Base-by-base conservation (phyloP, 2,888 invertebrate species). In the Sceliomorpha sp. region DNA sequence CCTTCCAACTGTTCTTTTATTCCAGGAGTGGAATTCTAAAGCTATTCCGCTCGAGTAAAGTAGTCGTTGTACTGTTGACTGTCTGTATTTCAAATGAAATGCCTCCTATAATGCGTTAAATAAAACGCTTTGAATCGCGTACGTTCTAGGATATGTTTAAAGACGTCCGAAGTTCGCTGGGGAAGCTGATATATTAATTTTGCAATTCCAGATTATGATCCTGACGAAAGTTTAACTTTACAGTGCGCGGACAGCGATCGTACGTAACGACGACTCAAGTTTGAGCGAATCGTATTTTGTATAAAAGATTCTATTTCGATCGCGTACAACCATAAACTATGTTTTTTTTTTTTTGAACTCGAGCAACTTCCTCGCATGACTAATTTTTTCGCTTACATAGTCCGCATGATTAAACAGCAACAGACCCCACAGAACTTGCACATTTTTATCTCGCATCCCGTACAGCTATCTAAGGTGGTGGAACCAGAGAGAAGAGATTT, bases 381-480 rank as follows among this genome's bases (percentile, higher is more conserved):
- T 82, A 79, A 74, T 75, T 82, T 69, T 73, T 79, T 78, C 73
- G 79, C 79, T 80, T 79, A 79, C 84, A 83, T 81, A 79, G 84
- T 81, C 81, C 79, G 76, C 77, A 76, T 81, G 80, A 84, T 84
- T 84, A 84, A 81, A 80, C 81, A 81, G 70, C 70, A 72, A 75
- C 60, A 73, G 68, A 51, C 50, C 72, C 63, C 72, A 67, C 71
- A 69, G 73, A 67, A 62, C 69, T 73, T 67, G 77, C 78, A 80
- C 78, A 80, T 79, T 80, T 81, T 81, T 76, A 73, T 66, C 44
- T 44, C 32, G 32, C 56, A 37, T 63, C 32, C 13, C 32, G 12
- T 47, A 27, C 32, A 10, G 29, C 53, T 44, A 26, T 51, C 50
- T 37, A n/a, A 51, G 24, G 10, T 51, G 60, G 44, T 51, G 40